Evolutionary conservation across 37 sponge, comb jelly and placozoan genomes (phyloP), one percentile per base, ranked within the genome.

Genomic region (Theonella swinhoei): DNA sequence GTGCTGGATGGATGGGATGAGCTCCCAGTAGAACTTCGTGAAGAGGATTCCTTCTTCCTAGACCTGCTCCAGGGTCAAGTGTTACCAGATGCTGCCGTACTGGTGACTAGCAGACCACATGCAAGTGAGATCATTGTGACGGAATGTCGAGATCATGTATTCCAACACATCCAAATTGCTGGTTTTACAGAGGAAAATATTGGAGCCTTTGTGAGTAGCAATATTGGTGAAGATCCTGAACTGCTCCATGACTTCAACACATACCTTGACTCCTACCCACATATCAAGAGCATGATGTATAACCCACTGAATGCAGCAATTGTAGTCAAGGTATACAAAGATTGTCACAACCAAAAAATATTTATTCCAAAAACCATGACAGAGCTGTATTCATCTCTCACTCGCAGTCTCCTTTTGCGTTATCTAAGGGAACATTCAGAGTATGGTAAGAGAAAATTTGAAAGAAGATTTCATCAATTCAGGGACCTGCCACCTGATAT

Each of bases 1-100:
- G 64, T 79, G 31, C 62, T 81, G 31, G 82, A 81, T 70, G 82
- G 82, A 1, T 81, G 82, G 82, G 82, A 81, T 81, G 82, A 81
- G 68, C 37, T 81, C 1, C 71, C 8, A 1, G 61, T 69, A 22
- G 35, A 71, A 25, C 70, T 71, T 70, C 82, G 82, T 1, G 60
- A 19, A 23, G 5, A 1, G 20, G 63, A 72, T 34, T 61, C 24
- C 33, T 83, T 83, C 9, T 72, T 83, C 22, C 63, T 63, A 23
- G 17, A 72, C 0, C n/a, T 83, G 2, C 32, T 83, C 32, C 23
- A 32, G 29, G 74, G 83, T 1, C 2, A 60, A 7, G 4, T 83
- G 17, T 38, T 83, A 25, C 74, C 83, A 28, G 39, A 83, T 4
- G 62, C 64, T 35, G 60, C 37, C 28, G 35, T 83, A 0, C 7